These are phyloP conservation scores for Erpobdella octoculata DNA, from an alignment of 2,888 invertebrate species.

Conservation along the genomic window DNA sequence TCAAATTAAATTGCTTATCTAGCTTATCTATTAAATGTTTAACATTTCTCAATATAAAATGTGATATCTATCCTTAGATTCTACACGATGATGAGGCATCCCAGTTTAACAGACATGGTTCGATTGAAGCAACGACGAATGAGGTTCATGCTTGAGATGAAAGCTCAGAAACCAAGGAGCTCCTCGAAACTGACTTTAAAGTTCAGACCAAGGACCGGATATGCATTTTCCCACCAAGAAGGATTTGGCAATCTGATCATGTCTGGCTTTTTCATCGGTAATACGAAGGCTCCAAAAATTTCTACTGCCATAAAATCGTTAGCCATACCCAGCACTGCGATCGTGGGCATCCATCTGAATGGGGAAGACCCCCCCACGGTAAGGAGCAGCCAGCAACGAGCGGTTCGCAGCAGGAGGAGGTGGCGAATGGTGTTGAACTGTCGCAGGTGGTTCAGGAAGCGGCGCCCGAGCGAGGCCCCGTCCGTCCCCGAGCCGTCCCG, in stretches of 20 bases:
- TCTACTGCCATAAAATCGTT: constrained; percentile 15
- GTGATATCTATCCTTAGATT: no score
- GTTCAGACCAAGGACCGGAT: constrained; percentile 57
- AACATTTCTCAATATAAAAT: no score
- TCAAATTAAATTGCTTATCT: no score
- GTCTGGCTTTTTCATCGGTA: constrained; percentile 59
- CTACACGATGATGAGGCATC: constrained; percentile 81
- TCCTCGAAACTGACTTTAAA: background rate
- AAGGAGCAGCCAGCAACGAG: background rate
- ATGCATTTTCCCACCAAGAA: constrained; percentile 93
- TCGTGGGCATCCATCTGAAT: constrained; percentile 15
- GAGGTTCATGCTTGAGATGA: background rate
- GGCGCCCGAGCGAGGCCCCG: background rate
- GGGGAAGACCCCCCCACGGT: background rate
- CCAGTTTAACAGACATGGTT: constrained; percentile 83
- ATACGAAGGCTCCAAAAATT: background rate
- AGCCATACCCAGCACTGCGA: constrained; percentile 16
- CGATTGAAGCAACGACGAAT: constrained; percentile 65
- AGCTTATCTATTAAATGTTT: no score
- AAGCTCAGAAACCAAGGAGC: background rate
- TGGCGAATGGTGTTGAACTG: background rate
- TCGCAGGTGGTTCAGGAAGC: background rate
- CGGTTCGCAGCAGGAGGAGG: background rate
- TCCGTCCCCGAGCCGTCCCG: background rate
- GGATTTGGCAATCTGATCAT: constrained; percentile 94